Base-by-base conservation (phyloP, 1,140 invertebrate species). In the Campoletis sonorensis region DNA sequence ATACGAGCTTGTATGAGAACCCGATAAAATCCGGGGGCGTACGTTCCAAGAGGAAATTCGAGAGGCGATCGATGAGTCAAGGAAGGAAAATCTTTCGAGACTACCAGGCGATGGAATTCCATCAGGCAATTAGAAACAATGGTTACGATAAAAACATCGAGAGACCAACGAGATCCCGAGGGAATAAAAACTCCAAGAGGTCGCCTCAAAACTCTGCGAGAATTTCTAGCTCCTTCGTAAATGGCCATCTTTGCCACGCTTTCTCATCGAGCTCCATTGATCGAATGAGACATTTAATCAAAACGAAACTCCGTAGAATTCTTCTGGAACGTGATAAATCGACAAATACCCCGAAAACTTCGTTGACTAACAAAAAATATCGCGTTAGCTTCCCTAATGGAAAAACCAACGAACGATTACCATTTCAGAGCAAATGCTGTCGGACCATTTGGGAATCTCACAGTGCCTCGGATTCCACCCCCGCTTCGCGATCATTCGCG, bases 221-320 rank as follows among this genome's bases (percentile, higher is more conserved):
- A 30, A 8, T 45, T 40, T 64, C 73, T 5, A 15, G 40, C 13
- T 75, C 72, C 1, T 1, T 64, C 10, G 26, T 40, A 0, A 30
- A 45, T 10, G 37, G 27, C 11, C 26, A 21, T 18, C 49, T 77
- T 37, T 40, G 76, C 26, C 37, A 67, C 37, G 76, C 58, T 45
- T 78, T 78, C 23, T 78, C 76, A 0, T 33, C 76, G 15, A 67
- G 58, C 40, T 83, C 83, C 4, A 27, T 87, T 40, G 78, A 82
- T 4, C 71, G 81, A 33, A 83, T 87, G 27, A 87, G 84, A 30
- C 61, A 72, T 64, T 15, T 86, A 64, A 84, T 87, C 15, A 76
- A 82, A 15, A 75, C 68, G 40, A 87, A 86, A 16, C 37, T 87
- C 0, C 54, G 81, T n/a, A 81, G 64, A 51, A 79, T 84, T 13